phyloP scores from a whole-genome alignment of 2,113 vertebrate genomes.

The Aplodontia rufa region DNA sequence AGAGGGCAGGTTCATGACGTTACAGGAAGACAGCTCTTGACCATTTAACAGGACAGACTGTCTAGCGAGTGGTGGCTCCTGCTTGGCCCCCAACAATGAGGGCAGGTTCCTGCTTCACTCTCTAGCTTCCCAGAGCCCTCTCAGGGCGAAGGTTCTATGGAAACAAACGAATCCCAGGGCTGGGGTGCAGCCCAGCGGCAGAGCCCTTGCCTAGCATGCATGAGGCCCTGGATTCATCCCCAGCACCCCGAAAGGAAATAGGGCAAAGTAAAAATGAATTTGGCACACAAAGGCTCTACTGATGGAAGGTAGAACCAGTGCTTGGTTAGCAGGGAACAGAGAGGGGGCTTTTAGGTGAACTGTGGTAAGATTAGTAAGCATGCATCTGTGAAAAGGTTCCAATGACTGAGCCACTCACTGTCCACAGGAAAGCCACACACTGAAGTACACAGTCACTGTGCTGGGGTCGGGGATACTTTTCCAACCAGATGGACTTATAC shows the following conservation, averaged over 20 bases:
- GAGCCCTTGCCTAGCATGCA: background rate
- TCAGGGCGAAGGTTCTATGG: background rate
- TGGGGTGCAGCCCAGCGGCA: background rate
- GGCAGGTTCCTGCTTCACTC: background rate
- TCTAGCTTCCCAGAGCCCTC: background rate
- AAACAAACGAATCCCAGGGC: background rate
- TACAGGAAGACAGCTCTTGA: background rate
- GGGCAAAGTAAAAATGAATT: background rate
- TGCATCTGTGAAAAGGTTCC: background rate
- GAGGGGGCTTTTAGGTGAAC: background rate
- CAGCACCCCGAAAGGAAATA: background rate
- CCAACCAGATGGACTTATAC: background rate
- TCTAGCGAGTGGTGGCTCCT: background rate
- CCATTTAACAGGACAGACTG: background rate
- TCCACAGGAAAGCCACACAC: background rate
- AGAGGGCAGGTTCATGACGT: background rate
- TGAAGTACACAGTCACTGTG: background rate
- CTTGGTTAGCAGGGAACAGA: background rate
- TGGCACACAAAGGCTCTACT: background rate
- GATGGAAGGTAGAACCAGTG: background rate
- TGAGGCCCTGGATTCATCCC: background rate
- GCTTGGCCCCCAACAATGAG: background rate
- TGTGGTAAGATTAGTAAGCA: background rate
- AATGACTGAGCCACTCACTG: no score
- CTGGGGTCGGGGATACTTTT: background rate